These are phyloP conservation scores for Baronia brevicornis DNA, from an alignment of 2,888 invertebrate species.

Conservation along the genomic window DNA sequence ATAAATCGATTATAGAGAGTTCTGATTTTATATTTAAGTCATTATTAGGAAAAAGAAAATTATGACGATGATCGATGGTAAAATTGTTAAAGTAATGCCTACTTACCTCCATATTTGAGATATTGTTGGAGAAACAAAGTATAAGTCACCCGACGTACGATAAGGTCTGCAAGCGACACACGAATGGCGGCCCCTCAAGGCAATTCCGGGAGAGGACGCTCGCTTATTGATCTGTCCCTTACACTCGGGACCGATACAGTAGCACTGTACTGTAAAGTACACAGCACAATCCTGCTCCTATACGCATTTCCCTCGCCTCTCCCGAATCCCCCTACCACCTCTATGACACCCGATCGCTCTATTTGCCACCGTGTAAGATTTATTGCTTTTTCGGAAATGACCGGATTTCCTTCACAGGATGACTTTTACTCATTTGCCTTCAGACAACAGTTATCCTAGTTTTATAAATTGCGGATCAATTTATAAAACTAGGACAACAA, in stretches of 20 bases:
- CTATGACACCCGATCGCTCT: conserved; percentile 34
- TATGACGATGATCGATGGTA: too few species aligned
- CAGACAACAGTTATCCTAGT: conserved; percentile 25
- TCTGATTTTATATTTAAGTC: too few species aligned
- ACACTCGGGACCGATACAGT: conserved; percentile 34
- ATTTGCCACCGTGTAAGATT: conserved; percentile 55
- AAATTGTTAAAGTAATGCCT: conserved; percentile 8
- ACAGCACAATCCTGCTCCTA: conserved; percentile 32
- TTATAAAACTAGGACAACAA: too few species aligned
- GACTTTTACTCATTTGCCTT: conserved; percentile 19
- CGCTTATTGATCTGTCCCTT: conserved; percentile 56
- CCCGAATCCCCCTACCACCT: conserved; percentile 22
- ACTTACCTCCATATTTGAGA: conserved; percentile 41
- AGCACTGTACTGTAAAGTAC: conserved; percentile 15
- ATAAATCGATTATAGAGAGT: too few species aligned
- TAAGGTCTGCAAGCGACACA: conserved; percentile 21
- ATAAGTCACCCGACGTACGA: conserved; percentile 17
- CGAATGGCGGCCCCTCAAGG: conserved; percentile 26
- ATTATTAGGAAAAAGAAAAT: too few species aligned
- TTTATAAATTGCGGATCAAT: too few species aligned
- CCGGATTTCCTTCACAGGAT: conserved; percentile 41
- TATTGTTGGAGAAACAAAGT: too few species aligned
- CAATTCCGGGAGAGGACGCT: conserved; percentile 40
- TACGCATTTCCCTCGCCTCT: conserved; percentile 35
- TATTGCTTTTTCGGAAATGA: conserved; percentile 59